Evolutionary conservation across 2,797 vertebrate species (phyloP), one percentile per base, ranked within the genome.

Genomic region (Galaxias olidus): DNA sequence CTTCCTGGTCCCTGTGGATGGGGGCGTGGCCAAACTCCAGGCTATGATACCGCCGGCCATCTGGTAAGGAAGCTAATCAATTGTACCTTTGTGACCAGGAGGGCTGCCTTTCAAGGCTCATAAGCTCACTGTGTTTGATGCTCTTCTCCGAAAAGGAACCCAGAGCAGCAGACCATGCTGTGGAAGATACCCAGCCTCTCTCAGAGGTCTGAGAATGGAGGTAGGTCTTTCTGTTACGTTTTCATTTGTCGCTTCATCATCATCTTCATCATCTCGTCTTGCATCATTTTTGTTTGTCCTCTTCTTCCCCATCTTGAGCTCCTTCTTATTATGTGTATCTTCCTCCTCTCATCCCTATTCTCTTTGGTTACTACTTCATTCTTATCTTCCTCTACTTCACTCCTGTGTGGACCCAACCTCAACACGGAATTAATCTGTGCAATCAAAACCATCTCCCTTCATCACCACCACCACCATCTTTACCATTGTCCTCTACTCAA

Each of bases 101-200:
- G n/a, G n/a, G n/a, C n/a, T n/a, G n/a, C n/a, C n/a, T 15, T 20
- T 54, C 5, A 4, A 10, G 7, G 7, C 7, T 53, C 18, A 30
- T 53, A 10, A 12, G 40, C n/a, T n/a, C 20, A 20, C 19, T 9
- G 14, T 54, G 13, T 56, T 56, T 42, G 2, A 40, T 56, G 54
- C 3, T 72, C 9, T 84, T 83, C n/a, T 68, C 76, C 86, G 80
- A 79, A 30, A 61, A 99, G 97, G 97, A 96, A 95, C 71, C 86
- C 92, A 11, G 97, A 98, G 63, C 95, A 96, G 71, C 96, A 98
- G 83, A 96, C 94, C 75, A 96, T 99, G 88, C 88, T 95, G 69
- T 99, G 97, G 97, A 98, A 96, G 88, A 95, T 99, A 80, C 87
- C 95, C 1, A 97, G 96, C 67, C 94, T 99, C 80, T 99, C 97